Base-by-base conservation (phyloP, 2,113 vertebrate genomes). In the Cyanistes caeruleus region DNA sequence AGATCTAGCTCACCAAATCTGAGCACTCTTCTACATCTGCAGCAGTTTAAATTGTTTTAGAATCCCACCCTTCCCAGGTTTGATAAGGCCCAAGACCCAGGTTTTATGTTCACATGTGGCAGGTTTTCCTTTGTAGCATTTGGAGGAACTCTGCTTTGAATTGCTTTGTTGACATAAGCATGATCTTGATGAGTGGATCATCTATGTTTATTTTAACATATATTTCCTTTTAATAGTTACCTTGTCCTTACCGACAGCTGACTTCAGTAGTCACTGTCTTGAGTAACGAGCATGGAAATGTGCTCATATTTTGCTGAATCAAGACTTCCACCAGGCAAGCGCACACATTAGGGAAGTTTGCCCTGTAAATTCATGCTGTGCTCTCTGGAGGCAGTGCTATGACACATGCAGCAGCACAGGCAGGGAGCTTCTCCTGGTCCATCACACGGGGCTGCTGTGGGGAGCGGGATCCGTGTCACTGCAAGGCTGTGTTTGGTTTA, bases 221-320 rank as follows among this genome's bases (percentile, higher is more conserved):
- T 49, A 44, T 64, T 86, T 95, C 78, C 68, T 90, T 93, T 92
- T 68, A 78, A 64, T 84, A 84, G 70, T 89, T 75, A 92, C 69
- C 64, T 56, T 72, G 51, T 70, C 51, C 19, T 80, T 70, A 39
- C 18, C 44, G 81, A 53, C 52, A 52, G 9, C 44, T 18, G n/a
- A 81, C 68, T 89, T 80, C 82, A 75, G 4, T 35, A 92, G 58
- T 87, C 60, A 59, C 60, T n/a, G 10, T 51, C 41, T 80, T 62
- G 56, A 78, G 44, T 46, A 85, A 76, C 35, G 67, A 63, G 56
- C 37, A 58, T 9, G 19, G 68, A 88, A 86, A 80, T n/a, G 10
- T 31, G 52, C 46, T 91, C 19, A 1, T 60, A 22, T 75, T 92
- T 86, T 94, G 80, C 83, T 93, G 86, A 93, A 60, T 74, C 76